Conservation (phyloP, 2,888 invertebrate genomes). For the Xylota sylvarum region DNA sequence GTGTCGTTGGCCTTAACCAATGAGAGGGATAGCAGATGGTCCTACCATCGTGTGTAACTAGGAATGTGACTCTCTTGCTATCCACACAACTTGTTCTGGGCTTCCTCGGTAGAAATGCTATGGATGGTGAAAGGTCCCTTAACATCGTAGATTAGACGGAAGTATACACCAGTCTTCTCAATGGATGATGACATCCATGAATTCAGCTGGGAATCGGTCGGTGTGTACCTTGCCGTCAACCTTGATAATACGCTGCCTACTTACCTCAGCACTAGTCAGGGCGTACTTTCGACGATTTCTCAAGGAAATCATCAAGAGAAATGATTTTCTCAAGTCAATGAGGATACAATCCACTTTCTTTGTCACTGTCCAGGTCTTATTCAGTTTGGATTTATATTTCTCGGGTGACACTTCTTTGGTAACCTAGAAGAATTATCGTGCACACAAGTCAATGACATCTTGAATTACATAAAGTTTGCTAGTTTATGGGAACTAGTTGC, state of each 20-base stretch:
- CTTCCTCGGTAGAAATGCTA: conserved; percentile 98
- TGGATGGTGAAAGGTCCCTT: conserved; percentile 99
- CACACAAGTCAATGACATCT: no score
- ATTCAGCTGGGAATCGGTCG: conserved; percentile 98
- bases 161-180: conserved; percentile 98
- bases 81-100: conserved; percentile 99
- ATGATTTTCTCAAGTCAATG: conserved; percentile 98
- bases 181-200: conserved; percentile 99
- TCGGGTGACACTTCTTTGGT: no score
- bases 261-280: conserved; percentile 97
- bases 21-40: conserved; percentile 99
- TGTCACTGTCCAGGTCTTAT: no score
- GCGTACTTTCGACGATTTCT: conserved; percentile 99
- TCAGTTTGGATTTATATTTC: no score
- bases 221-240: conserved; percentile 99
- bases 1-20: conserved; percentile 98
- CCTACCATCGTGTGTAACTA: conserved; percentile 98
- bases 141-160: conserved; percentile 99
- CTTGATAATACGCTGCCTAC: conserved; percentile 98
- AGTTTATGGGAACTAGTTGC: no score
- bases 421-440: no score
- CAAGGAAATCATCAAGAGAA: conserved; percentile 98
- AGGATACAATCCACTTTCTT: no score
- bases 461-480: no score
- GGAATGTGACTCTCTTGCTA: conserved; percentile 97